These are phyloP conservation scores for Polydrusus pterygomalis DNA, from an alignment of 2,888 invertebrate species.

Conservation along the genomic window DNA sequence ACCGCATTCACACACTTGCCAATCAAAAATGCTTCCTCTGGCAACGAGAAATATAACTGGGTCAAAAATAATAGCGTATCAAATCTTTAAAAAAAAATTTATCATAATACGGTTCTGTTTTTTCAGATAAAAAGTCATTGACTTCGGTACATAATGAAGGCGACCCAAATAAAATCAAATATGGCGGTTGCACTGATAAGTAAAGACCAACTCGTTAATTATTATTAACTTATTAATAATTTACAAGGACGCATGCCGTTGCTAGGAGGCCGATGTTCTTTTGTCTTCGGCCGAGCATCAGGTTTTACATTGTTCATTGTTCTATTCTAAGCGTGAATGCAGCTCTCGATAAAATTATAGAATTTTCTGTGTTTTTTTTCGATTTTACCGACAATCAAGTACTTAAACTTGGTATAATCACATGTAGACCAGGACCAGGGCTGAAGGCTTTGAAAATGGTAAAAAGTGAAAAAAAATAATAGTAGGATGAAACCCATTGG, in stretches of 20 bases:
- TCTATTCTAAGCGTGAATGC: no score
- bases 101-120: slow-evolving; percentile 26
- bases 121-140: slow-evolving; percentile 39
- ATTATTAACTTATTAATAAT: slow-evolving; percentile 36
- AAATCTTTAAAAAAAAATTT: neutral
- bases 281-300: neutral
- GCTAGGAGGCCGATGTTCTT: slow-evolving; percentile 14
- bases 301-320: no score
- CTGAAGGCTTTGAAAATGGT: no score
- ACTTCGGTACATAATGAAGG: slow-evolving; percentile 26
- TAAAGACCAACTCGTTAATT: slow-evolving; percentile 32
- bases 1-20: no score
- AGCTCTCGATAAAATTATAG: no score
- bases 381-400: no score
- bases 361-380: no score
- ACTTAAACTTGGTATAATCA: no score
- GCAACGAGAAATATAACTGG: neutral
- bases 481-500: no score
- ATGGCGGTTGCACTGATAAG: slow-evolving; percentile 32
- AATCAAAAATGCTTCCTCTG: neutral
- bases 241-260: slow-evolving; percentile 26
- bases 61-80: neutral
- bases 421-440: no score
- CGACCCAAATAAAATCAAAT: slow-evolving; percentile 39
- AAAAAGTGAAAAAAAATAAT: no score